Conservation (phyloP, 2,888 invertebrate genomes). For the Diachrysia chrysitis region DNA sequence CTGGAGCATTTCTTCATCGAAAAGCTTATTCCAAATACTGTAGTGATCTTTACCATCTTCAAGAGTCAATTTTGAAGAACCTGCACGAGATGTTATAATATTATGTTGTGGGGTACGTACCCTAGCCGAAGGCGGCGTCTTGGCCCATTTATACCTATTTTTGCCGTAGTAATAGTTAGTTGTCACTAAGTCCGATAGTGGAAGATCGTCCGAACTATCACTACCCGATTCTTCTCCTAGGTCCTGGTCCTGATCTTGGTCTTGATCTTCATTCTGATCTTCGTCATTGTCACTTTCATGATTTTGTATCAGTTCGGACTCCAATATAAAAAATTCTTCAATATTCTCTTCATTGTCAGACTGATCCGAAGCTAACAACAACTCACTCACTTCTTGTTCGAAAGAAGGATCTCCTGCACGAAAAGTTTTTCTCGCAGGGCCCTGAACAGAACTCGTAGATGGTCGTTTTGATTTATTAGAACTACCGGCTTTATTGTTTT, state of each 20-base stretch:
- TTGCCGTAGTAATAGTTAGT: too few relatives aligned
- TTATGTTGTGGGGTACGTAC: conserved; percentile 10
- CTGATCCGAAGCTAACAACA: conserved; percentile 2
- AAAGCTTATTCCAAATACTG: conserved; percentile 22
- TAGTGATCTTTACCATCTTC: neutral
- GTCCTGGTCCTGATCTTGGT: neutral
- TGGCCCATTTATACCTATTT: too few relatives aligned
- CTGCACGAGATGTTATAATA: neutral
- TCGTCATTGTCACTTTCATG: conserved; percentile 5
- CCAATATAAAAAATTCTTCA: conserved; percentile 9
- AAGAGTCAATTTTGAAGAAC: neutral
- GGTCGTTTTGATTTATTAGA: conserved; percentile 5
- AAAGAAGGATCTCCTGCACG: conserved; percentile 11
- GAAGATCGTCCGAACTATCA: too few relatives aligned
- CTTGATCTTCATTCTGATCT: conserved; percentile 9
- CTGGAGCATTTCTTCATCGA: conserved; percentile 19
- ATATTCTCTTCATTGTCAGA: conserved; percentile 7
- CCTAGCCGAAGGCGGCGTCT: neutral
- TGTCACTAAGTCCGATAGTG: too few relatives aligned
- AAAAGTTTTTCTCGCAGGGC: conserved; percentile 1
- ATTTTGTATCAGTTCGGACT: conserved; percentile 9
- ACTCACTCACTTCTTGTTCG: conserved; percentile 5
- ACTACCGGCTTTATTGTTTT: too few relatives aligned
- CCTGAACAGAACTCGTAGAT: neutral
- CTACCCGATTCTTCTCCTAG: too few relatives aligned